Percentiles rank a stretch among this genome's conserved stretches.
Evolutionary conservation across 2,888 invertebrate species (phyloP).

Genomic region (Cremastinae sp.): DNA sequence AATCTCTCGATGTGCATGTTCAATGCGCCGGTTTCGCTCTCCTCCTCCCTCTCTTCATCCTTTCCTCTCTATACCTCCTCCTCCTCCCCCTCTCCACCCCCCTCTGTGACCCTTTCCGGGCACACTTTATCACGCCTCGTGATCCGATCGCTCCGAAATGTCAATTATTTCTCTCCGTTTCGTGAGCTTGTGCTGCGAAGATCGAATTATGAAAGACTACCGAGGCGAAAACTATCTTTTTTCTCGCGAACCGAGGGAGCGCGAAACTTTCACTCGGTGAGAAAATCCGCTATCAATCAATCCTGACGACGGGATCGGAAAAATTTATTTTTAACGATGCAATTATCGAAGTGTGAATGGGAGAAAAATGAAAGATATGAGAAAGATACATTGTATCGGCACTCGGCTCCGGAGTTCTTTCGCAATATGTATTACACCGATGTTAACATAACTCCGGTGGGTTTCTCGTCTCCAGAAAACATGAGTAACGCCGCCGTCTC

Average conservation of each 20-base stretch:
- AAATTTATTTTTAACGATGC: too few species aligned
- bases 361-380: too few species aligned
- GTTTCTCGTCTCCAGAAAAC: constrained; percentile 30
- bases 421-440: constrained; percentile 14
- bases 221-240: not conserved
- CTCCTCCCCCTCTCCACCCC: constrained; percentile 29
- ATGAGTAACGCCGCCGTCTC: constrained; percentile 41
- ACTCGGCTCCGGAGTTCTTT: not conserved
- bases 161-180: constrained; percentile 59
- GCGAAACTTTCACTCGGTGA: too few species aligned
- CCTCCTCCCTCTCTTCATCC: constrained; percentile 15
- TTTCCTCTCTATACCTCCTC: not conserved
- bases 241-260: constrained; percentile 6
- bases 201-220: constrained; percentile 22
- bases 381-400: too few species aligned
- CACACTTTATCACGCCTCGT: constrained; percentile 56
- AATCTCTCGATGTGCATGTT: constrained; percentile 48
- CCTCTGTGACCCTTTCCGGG: constrained; percentile 25
- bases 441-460: not conserved
- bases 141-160: constrained; percentile 57
- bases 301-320: too few species aligned
- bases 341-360: too few species aligned
- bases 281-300: too few species aligned
- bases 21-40: constrained; percentile 22
- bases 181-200: constrained; percentile 23